Evolutionary conservation across 2,888 invertebrate species (phyloP).

Genomic region (Azorinus chamasolen): DNA sequence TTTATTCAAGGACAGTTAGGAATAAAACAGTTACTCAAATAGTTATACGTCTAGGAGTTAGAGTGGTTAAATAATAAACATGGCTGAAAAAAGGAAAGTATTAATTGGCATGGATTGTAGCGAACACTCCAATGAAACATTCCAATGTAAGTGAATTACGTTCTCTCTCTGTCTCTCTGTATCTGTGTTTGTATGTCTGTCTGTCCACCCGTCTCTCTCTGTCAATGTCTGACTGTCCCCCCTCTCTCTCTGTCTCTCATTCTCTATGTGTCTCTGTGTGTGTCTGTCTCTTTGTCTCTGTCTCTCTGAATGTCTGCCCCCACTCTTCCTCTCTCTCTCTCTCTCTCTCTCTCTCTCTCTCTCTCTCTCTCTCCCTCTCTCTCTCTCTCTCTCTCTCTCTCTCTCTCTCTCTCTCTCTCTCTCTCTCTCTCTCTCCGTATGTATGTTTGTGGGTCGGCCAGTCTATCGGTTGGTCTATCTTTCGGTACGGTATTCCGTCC

Average conservation of each 20-base stretch:
- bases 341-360: constrained; percentile 5
- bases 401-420: background rate
- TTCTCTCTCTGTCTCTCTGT: no score
- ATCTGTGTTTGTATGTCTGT: background rate
- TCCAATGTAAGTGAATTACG: no score
- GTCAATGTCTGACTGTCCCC: background rate
- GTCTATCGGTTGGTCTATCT: background rate
- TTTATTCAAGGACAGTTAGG: no score
- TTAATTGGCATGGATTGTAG: no score
- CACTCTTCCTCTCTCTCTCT: background rate
- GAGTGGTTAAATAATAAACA: no score
- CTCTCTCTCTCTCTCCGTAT: background rate
- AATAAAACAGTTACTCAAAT: no score
- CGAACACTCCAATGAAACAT: no score
- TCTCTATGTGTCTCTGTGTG: background rate
- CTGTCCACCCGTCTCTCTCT: background rate
- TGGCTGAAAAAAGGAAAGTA: no score
- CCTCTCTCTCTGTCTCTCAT: background rate
- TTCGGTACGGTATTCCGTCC: background rate
- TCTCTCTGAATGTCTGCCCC: background rate
- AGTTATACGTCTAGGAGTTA: no score
- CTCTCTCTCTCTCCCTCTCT: background rate
- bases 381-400: background rate
- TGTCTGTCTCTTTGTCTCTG: background rate
- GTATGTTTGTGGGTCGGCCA: background rate